Evolutionary conservation across 1,140 invertebrate species (phyloP).

Genomic region (Sminthurides bifidus): DNA sequence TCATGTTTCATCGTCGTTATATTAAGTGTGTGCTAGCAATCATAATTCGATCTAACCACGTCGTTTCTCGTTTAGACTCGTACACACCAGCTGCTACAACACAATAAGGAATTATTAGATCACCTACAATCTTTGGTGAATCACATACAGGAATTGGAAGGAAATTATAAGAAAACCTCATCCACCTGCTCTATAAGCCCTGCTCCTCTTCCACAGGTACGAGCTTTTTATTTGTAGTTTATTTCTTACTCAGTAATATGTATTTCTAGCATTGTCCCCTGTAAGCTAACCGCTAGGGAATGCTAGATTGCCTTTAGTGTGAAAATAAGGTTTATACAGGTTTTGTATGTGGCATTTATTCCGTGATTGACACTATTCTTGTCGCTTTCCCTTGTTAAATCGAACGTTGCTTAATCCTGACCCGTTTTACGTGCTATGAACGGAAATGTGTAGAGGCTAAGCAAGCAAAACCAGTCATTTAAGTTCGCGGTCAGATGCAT

Average conservation of each 20-base stretch:
- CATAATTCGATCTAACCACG: slow-evolving; percentile 1
- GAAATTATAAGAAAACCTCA: slow-evolving; percentile 31
- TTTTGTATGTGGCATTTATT: no score
- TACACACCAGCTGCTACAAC: slow-evolving; percentile 81
- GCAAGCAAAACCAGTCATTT: no score
- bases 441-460: no score
- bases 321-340: no score
- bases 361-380: no score
- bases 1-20: background rate
- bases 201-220: slow-evolving; percentile 21
- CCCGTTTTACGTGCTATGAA: no score
- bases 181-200: background rate
- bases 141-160: slow-evolving; percentile 70
- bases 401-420: no score
- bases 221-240: background rate
- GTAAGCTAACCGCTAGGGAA: no score
- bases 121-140: slow-evolving; percentile 78
- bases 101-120: slow-evolving; percentile 88
- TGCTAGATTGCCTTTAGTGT: no score
- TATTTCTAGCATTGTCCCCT: no score
- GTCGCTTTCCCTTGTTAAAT: no score
- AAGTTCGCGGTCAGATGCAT: no score
- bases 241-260: background rate
- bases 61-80: slow-evolving; percentile 51
- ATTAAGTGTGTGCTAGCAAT: background rate